These are phyloP conservation scores for Cylindroiulus punctatus DNA, from an alignment of 2,888 invertebrate species.

Conservation along the genomic window DNA sequence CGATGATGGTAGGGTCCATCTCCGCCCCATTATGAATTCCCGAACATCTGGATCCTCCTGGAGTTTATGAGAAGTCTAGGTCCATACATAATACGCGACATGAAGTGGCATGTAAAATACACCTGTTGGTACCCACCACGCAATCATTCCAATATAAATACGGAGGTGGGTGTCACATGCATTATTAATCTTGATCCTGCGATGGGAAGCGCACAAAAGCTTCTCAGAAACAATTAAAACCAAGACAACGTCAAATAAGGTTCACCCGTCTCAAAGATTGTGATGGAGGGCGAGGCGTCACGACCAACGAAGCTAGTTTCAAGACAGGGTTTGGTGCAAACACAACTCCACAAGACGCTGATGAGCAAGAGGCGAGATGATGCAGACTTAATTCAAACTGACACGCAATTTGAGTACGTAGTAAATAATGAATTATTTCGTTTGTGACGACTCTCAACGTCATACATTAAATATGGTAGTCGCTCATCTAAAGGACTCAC, in stretches of 20 bases:
- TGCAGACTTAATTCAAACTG: slow-evolving; percentile 18
- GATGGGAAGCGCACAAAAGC: neutral
- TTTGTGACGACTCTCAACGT: neutral
- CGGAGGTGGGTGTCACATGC: neutral
- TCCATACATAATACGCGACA: neutral
- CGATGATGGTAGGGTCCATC: neutral
- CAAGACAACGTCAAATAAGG: slow-evolving; percentile 36
- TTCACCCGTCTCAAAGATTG: neutral
- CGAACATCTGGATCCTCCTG: neutral
- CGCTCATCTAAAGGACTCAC: neutral
- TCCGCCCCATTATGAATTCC: neutral
- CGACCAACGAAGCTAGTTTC: neutral
- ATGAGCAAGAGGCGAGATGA: neutral
- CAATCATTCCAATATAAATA: neutral
- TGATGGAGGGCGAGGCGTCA: neutral
- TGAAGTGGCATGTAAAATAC: neutral
- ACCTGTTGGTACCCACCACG: slow-evolving; percentile 24
- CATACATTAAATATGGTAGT: neutral
- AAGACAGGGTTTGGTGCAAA: neutral
- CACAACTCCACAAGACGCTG: neutral
- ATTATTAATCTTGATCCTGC: slow-evolving; percentile 33
- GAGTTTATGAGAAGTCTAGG: neutral
- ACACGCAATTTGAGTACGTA: neutral
- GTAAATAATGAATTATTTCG: slow-evolving; percentile 32
- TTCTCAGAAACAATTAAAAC: slow-evolving; percentile 14